Percentiles rank a stretch among this genome's conserved stretches.
phyloP scores from a whole-genome alignment of 2,113 vertebrate species.

The Condylura cristata region DNA sequence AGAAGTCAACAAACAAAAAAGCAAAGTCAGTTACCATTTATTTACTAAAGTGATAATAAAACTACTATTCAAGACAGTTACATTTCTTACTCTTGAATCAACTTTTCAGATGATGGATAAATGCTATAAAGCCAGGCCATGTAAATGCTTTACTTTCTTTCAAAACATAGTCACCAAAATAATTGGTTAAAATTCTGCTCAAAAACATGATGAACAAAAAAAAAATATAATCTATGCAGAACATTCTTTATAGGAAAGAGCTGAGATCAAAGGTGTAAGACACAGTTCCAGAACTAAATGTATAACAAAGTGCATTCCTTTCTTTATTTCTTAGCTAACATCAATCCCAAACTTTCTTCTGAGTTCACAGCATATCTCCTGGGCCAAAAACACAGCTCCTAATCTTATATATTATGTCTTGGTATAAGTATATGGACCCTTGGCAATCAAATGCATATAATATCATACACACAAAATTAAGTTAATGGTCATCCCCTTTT shows the following conservation, averaged over 20 bases:
- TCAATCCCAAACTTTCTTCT: neutral
- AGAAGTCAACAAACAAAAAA: neutral
- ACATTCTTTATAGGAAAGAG: slow-evolving; percentile 2
- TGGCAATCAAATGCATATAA: neutral
- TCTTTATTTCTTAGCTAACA: neutral
- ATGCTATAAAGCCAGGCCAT: neutral
- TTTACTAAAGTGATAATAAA: slow-evolving; percentile 30
- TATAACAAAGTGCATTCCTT: neutral
- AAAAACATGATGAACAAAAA: slow-evolving; percentile 25
- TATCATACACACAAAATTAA: neutral
- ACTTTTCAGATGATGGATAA: slow-evolving; percentile 2
- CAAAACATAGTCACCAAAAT: neutral
- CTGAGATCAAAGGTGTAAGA: neutral
- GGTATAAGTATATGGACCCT: neutral
- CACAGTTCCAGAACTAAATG: neutral
- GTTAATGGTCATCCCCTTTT: neutral
- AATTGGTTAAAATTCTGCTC: neutral
- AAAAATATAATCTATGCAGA: neutral
- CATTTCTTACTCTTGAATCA: neutral
- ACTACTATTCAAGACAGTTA: neutral
- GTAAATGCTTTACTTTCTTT: neutral
- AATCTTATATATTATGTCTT: neutral
- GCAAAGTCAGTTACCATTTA: neutral
- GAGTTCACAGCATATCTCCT: neutral
- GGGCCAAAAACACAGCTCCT: neutral